Evolutionary conservation across 2,113 vertebrate species (phyloP).

Genomic region (Toxotes jaculatrix): DNA sequence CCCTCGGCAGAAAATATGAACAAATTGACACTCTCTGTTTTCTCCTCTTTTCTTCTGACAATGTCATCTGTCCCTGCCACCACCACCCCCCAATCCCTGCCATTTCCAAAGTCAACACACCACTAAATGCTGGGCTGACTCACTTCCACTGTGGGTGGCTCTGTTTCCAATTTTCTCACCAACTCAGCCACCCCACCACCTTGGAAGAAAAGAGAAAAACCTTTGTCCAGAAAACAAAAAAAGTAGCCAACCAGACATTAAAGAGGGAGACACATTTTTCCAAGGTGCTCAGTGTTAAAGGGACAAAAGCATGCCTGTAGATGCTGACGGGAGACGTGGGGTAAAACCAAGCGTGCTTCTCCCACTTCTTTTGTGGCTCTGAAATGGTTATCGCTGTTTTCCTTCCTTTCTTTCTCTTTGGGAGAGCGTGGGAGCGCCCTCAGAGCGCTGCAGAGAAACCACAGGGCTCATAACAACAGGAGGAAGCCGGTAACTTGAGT

Average conservation of each 20-base stretch:
- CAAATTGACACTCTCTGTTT: conserved; percentile 54
- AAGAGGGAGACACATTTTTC: conserved; percentile 37
- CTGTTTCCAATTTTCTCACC: conserved; percentile 87
- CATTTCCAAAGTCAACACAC: conserved; percentile 79
- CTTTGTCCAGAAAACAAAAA: conserved; percentile 68
- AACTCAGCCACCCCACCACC: conserved; percentile 74
- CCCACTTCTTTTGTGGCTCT: conserved; percentile 60
- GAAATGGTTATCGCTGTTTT: conserved; percentile 78
- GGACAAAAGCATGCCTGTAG: conserved; percentile 31
- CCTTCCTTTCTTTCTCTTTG: conserved; percentile 79
- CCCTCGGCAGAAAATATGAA: conserved; percentile 48
- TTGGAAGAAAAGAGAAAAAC: conserved; percentile 64
- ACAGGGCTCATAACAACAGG: conserved; percentile 83
- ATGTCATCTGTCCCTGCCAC: conserved; percentile 25
- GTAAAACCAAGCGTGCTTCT: conserved; percentile 35
- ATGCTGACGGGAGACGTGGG: conserved; percentile 17
- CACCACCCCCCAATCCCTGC: conserved; percentile 42
- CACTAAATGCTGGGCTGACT: conserved; percentile 77
- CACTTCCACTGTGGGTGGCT: conserved; percentile 83
- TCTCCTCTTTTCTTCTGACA: conserved; percentile 37
- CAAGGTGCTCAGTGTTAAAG: conserved; percentile 46
- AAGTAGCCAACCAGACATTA: conserved; percentile 51
- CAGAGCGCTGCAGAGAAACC: conserved; percentile 74
- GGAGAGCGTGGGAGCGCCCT: conserved; percentile 80
- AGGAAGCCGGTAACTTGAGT: conserved; percentile 84